phyloP scores from a whole-genome alignment of 1,140 invertebrate species.

The Leucophenga varia region DNA sequence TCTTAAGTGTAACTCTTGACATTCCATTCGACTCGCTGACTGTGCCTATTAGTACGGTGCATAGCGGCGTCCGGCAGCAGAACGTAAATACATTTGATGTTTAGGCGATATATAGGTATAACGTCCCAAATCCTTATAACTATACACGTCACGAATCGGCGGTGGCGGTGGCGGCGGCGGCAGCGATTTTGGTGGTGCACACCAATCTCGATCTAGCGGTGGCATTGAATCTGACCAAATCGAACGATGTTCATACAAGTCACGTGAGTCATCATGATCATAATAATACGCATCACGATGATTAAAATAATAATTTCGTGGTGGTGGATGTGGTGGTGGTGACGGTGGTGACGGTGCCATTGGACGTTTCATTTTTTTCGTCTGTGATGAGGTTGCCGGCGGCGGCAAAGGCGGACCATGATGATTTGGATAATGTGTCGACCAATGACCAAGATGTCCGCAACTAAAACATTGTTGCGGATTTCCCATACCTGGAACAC shows the following conservation, averaged over 20 bases:
- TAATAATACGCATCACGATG: slow-evolving; percentile 81
- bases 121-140: no score
- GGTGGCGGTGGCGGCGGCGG: slow-evolving; percentile 60
- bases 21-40: no score
- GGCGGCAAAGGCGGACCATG: slow-evolving; percentile 67
- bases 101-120: no score
- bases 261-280: slow-evolving; percentile 81
- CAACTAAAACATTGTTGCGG: slow-evolving; percentile 93
- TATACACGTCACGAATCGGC: slow-evolving; percentile 49
- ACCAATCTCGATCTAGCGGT: slow-evolving; percentile 62
- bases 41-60: slow-evolving; percentile 71
- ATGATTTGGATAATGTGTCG: slow-evolving; percentile 83
- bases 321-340: slow-evolving; percentile 81
- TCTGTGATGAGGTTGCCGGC: no score
- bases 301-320: no score
- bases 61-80: slow-evolving; percentile 76
- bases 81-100: no score
- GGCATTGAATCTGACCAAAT: slow-evolving; percentile 67
- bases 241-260: slow-evolving; percentile 75
- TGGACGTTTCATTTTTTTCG: no score
- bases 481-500: slow-evolving; percentile 92
- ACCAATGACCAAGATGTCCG: slow-evolving; percentile 92
- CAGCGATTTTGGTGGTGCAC: slow-evolving; percentile 62
- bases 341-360: slow-evolving; percentile 75
- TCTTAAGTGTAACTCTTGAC: no score